A percentile compares a stretch with the other conserved stretches of the same genome.
phyloP scores from a whole-genome alignment of 2,113 vertebrate species.

The Salvelinus sp. region DNA sequence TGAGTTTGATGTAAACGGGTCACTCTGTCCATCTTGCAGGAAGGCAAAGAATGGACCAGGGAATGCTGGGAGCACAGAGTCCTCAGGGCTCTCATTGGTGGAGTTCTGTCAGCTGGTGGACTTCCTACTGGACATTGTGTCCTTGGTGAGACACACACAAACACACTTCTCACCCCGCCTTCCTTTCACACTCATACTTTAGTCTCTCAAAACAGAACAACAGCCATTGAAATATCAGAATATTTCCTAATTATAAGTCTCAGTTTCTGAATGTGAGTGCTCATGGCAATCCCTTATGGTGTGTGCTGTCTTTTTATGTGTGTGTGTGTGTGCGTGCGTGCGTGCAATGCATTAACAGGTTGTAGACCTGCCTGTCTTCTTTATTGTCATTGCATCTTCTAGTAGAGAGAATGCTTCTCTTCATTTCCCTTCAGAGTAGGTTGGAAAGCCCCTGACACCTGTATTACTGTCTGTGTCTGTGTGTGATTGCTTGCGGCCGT shows the following conservation, averaged over 20 bases:
- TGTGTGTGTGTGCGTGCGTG: too few relatives aligned
- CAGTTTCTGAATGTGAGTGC: not conserved
- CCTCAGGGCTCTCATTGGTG: constrained; percentile 82
- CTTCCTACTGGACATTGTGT: constrained; percentile 98
- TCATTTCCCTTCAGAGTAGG: constrained; percentile 64
- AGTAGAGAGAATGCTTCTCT: constrained; percentile 34
- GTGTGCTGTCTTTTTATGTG: constrained; percentile 15
- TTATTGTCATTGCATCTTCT: constrained; percentile 39
- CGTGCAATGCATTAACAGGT: constrained; percentile 38
- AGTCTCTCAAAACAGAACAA: not conserved
- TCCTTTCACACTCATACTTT: not conserved
- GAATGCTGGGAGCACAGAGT: constrained; percentile 71
- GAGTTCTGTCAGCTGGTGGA: constrained; percentile 96
- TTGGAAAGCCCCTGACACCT: constrained; percentile 59
- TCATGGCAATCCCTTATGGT: not conserved
- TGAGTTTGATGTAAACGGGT: not conserved
- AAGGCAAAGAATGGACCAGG: constrained; percentile 76
- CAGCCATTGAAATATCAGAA: not conserved
- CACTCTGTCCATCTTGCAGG: constrained; percentile 69
- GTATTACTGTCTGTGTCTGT: constrained; percentile 10
- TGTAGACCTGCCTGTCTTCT: constrained; percentile 27
- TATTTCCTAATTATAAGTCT: too few relatives aligned
- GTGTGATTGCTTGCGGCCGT: not conserved
- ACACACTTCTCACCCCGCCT: not conserved
- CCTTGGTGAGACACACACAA: constrained; percentile 86